phyloP scores from a whole-genome alignment of 2,797 vertebrate species.

The Pseudopleuronectes americanus region DNA sequence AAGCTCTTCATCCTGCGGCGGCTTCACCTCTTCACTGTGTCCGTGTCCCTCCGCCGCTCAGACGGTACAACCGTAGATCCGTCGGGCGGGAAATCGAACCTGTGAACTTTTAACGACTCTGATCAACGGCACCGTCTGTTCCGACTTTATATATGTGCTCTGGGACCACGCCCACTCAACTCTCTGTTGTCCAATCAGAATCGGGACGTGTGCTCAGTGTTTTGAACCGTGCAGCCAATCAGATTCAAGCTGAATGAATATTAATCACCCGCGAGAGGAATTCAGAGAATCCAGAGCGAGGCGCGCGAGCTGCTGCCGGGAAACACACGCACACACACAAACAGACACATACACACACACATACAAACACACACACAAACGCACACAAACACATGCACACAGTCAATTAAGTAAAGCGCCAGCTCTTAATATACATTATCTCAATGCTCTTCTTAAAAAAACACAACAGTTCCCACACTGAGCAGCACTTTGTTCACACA shows the following conservation, averaged over 20 bases:
- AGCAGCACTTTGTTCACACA: no score
- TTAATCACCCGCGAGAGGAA: constrained; percentile 37
- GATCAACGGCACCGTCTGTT: background rate
- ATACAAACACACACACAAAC: no score
- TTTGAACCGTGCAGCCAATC: constrained; percentile 73
- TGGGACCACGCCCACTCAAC: constrained; percentile 42
- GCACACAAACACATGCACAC: no score
- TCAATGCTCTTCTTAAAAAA: no score
- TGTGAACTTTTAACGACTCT: background rate
- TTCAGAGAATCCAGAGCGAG: constrained; percentile 49
- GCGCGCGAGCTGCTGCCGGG: constrained; percentile 32
- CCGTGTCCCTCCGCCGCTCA: background rate
- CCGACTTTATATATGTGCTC: constrained; percentile 27
- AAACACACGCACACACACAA: constrained; percentile 9
- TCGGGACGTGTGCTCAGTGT: constrained; percentile 37
- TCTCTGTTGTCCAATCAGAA: constrained; percentile 48
- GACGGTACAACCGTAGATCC: background rate
- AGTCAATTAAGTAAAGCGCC: no score
- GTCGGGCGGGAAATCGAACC: background rate
- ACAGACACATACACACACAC: background rate
- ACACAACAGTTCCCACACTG: no score
- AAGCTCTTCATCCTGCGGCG: constrained; percentile 26
- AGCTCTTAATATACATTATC: no score
- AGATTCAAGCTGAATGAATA: constrained; percentile 57
- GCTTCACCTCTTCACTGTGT: no score